Base-by-base conservation (phyloP, 2,888 invertebrate genomes). In the Pollenia amentaria region DNA sequence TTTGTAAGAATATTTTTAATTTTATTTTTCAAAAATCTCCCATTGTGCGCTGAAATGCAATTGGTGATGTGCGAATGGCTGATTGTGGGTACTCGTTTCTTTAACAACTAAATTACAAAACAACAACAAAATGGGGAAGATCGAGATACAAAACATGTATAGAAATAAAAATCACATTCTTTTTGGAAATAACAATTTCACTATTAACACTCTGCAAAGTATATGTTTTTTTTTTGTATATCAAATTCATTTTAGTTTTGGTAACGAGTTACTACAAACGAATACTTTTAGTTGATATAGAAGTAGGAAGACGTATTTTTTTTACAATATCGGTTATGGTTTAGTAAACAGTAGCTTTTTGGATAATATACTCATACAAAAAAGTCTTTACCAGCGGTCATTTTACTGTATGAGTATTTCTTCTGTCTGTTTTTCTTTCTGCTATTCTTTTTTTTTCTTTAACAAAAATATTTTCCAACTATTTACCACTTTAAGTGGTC, bases 311-410 rank as follows among this genome's bases (percentile, higher is more conserved):
- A 62, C 21, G 65, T 11, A 53, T 44, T 53, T 57, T 65, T 65
- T 77, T 76, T 83, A 60, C 51, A 75, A 86, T 79, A 83, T 87
- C 62, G 79, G 82, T 79, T 86, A 82, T 85, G 85, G 67, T 85
- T 85, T 85, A 75, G 70, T 86, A 86, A 86, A 79, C 86, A 80
- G 87, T 87, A 84, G 84, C 78, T 76, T 76, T 81, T 76, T 75
- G 29, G 76, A 4, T 62, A 62, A 76, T 75, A 76, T 29, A 64
- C 70, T 80, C 53, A 18, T 40, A 16, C 9, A 57, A 40, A 51
- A 40, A 57, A 55, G 16, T 38, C 48, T 44, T 60, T 70, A 62
- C 38, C 79, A 82, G 29, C 76, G 82, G 82, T 82, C 82, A 82
- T 75, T 81, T 82, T 18, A 42, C 51, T 46, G 6, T 29, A 29